Conservation (phyloP, 2,888 invertebrate species). For the Rhingia rostrata region DNA sequence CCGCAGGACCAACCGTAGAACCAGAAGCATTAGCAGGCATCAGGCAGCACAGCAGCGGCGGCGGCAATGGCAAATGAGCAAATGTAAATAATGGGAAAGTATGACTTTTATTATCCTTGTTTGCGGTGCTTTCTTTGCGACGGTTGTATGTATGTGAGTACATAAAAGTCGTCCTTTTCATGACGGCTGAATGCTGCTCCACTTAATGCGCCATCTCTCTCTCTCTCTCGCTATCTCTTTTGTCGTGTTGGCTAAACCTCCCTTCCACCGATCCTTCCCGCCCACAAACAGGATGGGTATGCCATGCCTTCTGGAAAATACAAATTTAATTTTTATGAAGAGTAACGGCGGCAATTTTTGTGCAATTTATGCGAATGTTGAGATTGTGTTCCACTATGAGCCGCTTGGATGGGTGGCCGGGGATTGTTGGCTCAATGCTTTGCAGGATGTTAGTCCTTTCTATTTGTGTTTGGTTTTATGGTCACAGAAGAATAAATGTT, state of each 20-base stretch:
- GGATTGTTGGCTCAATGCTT: conserved; percentile 13
- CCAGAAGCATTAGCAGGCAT: background rate
- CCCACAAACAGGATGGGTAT: background rate
- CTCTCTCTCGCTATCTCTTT: background rate
- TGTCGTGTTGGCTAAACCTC: too few relatives aligned
- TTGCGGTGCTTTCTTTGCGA: conserved; percentile 67
- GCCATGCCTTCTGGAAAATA: conserved; percentile 58
- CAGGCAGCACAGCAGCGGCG: background rate
- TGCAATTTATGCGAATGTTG: conserved; percentile 71
- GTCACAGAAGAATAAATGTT: conserved; percentile 73
- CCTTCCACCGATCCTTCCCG: background rate
- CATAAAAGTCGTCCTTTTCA: conserved; percentile 65
- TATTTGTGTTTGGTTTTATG: conserved; percentile 73
- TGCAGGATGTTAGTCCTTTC: conserved; percentile 68
- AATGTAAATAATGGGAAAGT: conserved; percentile 75
- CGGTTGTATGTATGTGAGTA: conserved; percentile 31
- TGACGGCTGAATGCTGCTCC: conserved; percentile 65
- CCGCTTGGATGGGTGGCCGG: conserved; percentile 1
- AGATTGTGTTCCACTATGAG: conserved; percentile 64
- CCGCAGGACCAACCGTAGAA: conserved; percentile 19
- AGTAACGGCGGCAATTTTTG: conserved; percentile 73
- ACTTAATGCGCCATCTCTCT: conserved; percentile 46
- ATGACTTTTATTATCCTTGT: conserved; percentile 75
- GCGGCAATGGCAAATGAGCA: conserved; percentile 70
- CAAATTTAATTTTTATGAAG: conserved; percentile 75